Conservation (phyloP, 2,888 invertebrate genomes). For the Brachyopa scutellaris region DNA sequence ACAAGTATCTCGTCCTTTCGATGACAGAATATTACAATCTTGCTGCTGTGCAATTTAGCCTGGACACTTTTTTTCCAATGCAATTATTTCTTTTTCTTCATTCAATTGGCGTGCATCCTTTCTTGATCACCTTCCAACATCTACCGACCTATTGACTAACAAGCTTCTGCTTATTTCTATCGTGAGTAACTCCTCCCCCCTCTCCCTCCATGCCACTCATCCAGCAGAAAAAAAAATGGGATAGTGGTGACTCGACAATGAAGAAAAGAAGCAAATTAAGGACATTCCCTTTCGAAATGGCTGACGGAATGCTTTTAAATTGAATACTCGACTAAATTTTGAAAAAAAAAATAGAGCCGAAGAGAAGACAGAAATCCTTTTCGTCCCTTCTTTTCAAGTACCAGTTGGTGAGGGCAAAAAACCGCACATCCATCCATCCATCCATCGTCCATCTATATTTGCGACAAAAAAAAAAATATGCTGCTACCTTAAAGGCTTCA, state of each 20-base stretch:
- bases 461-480: conserved; percentile 36
- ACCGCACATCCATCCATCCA: conserved; percentile 5
- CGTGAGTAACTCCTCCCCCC: too few relatives aligned
- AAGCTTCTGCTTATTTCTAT: conserved; percentile 9
- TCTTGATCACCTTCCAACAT: conserved; percentile 35
- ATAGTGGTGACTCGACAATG: conserved; percentile 20
- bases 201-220: conserved; percentile 2
- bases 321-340: conserved; percentile 59
- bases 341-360: background rate
- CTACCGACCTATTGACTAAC: conserved; percentile 34
- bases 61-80: too few relatives aligned
- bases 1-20: background rate
- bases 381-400: conserved; percentile 3
- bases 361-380: background rate
- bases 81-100: conserved; percentile 7
- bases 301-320: conserved; percentile 69
- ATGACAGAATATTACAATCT: conserved; percentile 22
- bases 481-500: conserved; percentile 40
- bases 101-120: conserved; percentile 47
- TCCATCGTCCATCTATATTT: conserved; percentile 12
- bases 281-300: conserved; percentile 50
- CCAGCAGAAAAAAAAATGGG: conserved; percentile 8
- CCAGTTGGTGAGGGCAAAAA: conserved; percentile 1
- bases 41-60: background rate
- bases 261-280: conserved; percentile 61